phyloP scores from a whole-genome alignment of 2,888 invertebrate genomes.

The Xanthorhoe spadicearia region DNA sequence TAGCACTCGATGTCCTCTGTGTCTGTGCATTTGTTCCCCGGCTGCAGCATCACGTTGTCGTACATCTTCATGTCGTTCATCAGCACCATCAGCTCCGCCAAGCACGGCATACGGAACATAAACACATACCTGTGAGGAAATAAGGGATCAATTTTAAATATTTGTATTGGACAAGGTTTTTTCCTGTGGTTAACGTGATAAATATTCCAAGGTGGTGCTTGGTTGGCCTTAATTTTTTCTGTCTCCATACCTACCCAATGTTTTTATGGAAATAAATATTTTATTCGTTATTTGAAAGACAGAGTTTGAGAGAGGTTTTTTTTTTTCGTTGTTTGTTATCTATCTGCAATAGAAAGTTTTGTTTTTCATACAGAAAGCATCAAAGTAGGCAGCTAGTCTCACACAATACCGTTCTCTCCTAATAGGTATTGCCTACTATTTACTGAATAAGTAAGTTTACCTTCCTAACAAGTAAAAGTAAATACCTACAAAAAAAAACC shows the following conservation, averaged over 20 bases:
- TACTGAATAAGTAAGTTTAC: neutral
- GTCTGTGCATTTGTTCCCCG: constrained; percentile 62
- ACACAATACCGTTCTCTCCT: neutral
- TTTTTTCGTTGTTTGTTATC: no score
- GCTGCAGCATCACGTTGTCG: constrained; percentile 61
- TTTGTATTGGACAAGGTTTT: no score
- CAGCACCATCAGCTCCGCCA: constrained; percentile 82
- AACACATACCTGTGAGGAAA: constrained; percentile 83
- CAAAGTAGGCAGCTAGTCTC: neutral
- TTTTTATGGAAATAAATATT: no score
- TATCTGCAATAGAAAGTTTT: neutral
- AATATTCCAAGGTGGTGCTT: no score
- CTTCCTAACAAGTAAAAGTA: neutral
- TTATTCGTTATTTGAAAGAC: no score
- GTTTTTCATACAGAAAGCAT: neutral
- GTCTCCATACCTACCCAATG: no score
- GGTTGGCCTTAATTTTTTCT: no score
- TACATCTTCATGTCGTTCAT: constrained; percentile 72
- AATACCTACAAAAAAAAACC: neutral
- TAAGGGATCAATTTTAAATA: constrained; percentile 31
- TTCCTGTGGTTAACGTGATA: no score
- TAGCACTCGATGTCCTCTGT: constrained; percentile 83
- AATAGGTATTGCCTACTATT: neutral
- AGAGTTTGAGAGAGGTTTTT: no score
- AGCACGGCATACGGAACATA: constrained; percentile 79